Evolutionary conservation across 1,140 invertebrate genomes (phyloP), one percentile per base, ranked within the genome.

Genomic region (Brachionus asplanchnoidis): DNA sequence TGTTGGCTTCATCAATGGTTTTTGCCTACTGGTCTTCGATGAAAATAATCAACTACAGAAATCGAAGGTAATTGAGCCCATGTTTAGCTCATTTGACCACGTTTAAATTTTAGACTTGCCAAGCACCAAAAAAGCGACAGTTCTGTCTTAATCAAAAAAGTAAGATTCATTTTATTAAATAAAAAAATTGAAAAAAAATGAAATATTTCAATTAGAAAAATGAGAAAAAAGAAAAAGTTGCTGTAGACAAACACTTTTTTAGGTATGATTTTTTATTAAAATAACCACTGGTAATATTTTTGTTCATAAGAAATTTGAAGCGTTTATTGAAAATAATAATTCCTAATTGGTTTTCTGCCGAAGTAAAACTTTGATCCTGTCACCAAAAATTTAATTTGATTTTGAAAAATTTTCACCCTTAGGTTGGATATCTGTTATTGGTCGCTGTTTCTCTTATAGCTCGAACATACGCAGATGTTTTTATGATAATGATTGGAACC

Each of bases 401-500:
- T 32, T 32, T 36, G 32, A 36, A 36, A 36, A 36, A 7, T 36
- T 7, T 36, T 6, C 4, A 7, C 7, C 32, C n/a, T 23, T n/a
- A 78, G 77, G 20, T 26, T 36, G 77, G 28, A 9, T 95, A 95
- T 85, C 90, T 97, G 87, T 85, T 93, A 2, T 87, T 97, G 8
- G 94, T 99, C 56, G 96, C 96, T 6, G 86, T 89, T 8, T 93
- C 95, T 28, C 90, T 99, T 8, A 91, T 97, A 9, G 92, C 94
- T 5, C 92, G 97, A 87, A 97, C 97, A 0, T 91, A 97, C 28
- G 97, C 95, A 88, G 97, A 99, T 91, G 92, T 99, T 68, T 99
- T 96, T 95, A 93, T 98, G 91, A 99, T 99, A 86, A 93, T 95
- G 87, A 95, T 95, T 89, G 93, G 94, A 14, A 99, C 97, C 2